These are phyloP conservation scores for Ivindomyrus marchei DNA, from an alignment of 2,113 vertebrate genomes.

Conservation along the genomic window DNA sequence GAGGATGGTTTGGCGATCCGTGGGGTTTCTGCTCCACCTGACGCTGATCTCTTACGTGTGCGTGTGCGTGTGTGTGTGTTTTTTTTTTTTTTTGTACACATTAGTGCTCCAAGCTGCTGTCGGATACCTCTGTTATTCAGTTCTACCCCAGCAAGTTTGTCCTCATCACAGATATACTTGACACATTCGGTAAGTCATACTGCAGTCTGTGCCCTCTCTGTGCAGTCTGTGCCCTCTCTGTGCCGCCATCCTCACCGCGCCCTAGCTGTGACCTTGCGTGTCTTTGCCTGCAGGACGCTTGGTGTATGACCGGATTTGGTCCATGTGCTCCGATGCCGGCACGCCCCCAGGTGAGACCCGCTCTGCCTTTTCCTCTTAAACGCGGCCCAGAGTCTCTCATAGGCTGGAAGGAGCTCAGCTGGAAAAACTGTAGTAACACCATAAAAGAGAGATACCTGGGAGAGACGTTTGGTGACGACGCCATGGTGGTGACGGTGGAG, in stretches of 20 bases:
- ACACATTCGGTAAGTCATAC: slow-evolving; percentile 85
- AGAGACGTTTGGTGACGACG: not conserved
- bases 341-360: slow-evolving; percentile 65
- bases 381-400: not conserved
- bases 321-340: slow-evolving; percentile 78
- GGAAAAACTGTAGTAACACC: not conserved
- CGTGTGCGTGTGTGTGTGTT: not conserved
- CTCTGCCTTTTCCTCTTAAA: not conserved
- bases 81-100: not conserved
- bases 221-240: no score
- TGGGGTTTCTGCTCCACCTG: not conserved
- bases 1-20: slow-evolving; percentile 20
- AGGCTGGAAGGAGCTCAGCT: not conserved
- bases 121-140: slow-evolving; percentile 91
- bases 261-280: not conserved
- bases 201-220: not conserved
- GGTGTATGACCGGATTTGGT: slow-evolving; percentile 88
- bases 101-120: slow-evolving; percentile 95
- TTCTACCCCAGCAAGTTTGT: slow-evolving; percentile 99
- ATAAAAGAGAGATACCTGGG: not conserved
- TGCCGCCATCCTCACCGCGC: no score
- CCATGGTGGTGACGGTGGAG: not conserved
- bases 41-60: not conserved
- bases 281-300: slow-evolving; percentile 67
- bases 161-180: slow-evolving; percentile 93